Evolutionary conservation across 2,888 invertebrate genomes (phyloP), one percentile per base, ranked within the genome.

Genomic region (Notodonta dromedarius): DNA sequence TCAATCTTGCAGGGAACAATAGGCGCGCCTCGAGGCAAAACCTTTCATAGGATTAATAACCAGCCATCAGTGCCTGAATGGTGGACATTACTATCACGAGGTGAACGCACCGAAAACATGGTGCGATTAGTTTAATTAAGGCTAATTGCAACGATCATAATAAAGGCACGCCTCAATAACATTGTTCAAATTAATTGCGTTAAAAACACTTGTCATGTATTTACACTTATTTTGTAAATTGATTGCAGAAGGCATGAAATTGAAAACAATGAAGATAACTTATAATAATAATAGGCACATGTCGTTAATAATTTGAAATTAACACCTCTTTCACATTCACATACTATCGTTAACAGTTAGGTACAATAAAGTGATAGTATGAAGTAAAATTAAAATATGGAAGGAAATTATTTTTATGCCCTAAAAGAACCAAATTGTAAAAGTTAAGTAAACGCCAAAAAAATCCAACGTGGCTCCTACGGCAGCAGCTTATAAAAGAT

Each of bases 31-130:
- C 62, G 53, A 35, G 48, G 70, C 67, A 60, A 60, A 69, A 60
- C 77, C 73, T 77, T 84, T 85, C 78, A 80, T 67, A 63, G 76
- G 66, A 71, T 74, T 84, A 83, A 83, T 83, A 82, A 74, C 79
- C 67, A 69, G 70, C 72, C 73, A 77, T 81, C 80, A 79, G 72
- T 65, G 73, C 57, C 70, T 64, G 64, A 76, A 76, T 72, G 69
- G 67, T 68, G 63, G 73, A 67, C 73, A 72, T 76, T 72, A 81
- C 69, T 78, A 76, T 64, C 65, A 69, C 63, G 74, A 74, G 80
- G 78, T 80, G 71, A 78, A 81, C 76, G 79, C 66, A 74, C 77
- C 70, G 66, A 61, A 60, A 62, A 70, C 61, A 66, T 79, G 73
- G 65, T 72, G 67, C 72, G 71, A 78, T 82, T 77, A 74, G 70